Conservation (phyloP, 2,888 invertebrate genomes). For the Mesorhabditis spiculigera region DNA sequence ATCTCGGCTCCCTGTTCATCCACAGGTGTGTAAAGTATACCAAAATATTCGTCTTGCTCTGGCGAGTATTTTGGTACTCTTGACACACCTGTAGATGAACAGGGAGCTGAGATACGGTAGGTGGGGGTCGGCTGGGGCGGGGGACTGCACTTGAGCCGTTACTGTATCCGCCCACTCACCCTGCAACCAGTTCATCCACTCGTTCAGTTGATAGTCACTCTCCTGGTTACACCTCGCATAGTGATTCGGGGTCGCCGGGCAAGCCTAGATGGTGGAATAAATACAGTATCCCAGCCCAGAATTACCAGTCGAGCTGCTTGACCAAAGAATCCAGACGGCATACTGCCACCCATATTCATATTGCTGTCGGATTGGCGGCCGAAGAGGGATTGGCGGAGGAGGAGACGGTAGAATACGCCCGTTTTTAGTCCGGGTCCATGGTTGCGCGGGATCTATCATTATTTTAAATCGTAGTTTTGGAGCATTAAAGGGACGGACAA, state of each 20-base stretch:
- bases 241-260: conserved; percentile 46
- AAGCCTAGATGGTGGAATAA: conserved; percentile 34
- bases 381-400: conserved; percentile 54
- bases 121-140: too few relatives aligned
- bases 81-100: too few relatives aligned
- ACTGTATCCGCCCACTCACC: conserved; percentile 7
- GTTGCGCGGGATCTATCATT: conserved; percentile 46
- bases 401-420: conserved; percentile 54
- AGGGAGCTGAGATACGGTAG: too few relatives aligned
- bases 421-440: conserved; percentile 47
- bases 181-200: conserved; percentile 48
- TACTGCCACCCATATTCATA: conserved; percentile 37
- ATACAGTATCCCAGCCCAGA: background rate
- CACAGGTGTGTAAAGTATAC: too few relatives aligned
- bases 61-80: too few relatives aligned
- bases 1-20: too few relatives aligned
- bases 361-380: conserved; percentile 48
- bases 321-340: conserved; percentile 47
- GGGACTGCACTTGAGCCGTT: too few relatives aligned
- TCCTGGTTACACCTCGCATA: conserved; percentile 54
- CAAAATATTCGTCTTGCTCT: too few relatives aligned
- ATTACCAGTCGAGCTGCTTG: conserved; percentile 28
- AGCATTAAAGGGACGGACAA: too few relatives aligned
- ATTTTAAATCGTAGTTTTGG: conserved; percentile 2
- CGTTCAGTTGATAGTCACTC: conserved; percentile 52